Evolutionary conservation across 2,113 vertebrate species (phyloP).

Genomic region (Oncorhynchus keta): DNA sequence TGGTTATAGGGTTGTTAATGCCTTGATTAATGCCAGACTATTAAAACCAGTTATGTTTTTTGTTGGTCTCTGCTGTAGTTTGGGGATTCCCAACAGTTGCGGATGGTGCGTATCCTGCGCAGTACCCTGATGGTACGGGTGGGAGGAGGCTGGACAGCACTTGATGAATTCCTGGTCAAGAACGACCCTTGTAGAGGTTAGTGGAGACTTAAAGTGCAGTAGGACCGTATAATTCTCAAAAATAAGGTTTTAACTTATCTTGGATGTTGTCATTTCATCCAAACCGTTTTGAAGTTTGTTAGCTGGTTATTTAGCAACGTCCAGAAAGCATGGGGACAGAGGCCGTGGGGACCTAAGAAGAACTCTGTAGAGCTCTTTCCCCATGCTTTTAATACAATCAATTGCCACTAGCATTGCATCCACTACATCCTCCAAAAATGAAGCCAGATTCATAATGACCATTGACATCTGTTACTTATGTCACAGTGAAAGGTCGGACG

Average conservation of each 20-base stretch:
- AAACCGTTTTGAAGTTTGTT: too few relatives aligned
- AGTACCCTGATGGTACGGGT: conserved; percentile 85
- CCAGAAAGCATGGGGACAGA: too few relatives aligned
- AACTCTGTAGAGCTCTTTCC: too few relatives aligned
- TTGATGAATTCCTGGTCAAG: conserved; percentile 88
- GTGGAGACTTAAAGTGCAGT: background rate
- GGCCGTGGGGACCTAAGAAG: too few relatives aligned
- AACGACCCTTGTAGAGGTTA: conserved; percentile 87
- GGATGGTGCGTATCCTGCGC: conserved; percentile 80
- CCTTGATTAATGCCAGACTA: background rate
- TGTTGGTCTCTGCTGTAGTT: conserved; percentile 61
- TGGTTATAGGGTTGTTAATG: background rate
- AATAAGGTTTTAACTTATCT: too few relatives aligned
- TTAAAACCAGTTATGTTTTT: background rate
- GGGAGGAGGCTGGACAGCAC: conserved; percentile 86
- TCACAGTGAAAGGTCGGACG: conserved; percentile 85
- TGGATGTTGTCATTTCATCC: too few relatives aligned
- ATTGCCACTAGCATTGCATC: too few relatives aligned
- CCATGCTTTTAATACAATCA: too few relatives aligned
- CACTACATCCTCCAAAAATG: too few relatives aligned
- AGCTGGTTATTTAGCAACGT: too few relatives aligned
- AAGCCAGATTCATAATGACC: too few relatives aligned
- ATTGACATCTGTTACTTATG: background rate
- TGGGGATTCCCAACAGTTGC: conserved; percentile 82
- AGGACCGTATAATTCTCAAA: too few relatives aligned